A percentile compares a stretch with the other conserved stretches of the same genome.
These are phyloP conservation scores for Brachystomella parvula DNA, from an alignment of 1,140 invertebrate genomes.

Conservation along the genomic window DNA sequence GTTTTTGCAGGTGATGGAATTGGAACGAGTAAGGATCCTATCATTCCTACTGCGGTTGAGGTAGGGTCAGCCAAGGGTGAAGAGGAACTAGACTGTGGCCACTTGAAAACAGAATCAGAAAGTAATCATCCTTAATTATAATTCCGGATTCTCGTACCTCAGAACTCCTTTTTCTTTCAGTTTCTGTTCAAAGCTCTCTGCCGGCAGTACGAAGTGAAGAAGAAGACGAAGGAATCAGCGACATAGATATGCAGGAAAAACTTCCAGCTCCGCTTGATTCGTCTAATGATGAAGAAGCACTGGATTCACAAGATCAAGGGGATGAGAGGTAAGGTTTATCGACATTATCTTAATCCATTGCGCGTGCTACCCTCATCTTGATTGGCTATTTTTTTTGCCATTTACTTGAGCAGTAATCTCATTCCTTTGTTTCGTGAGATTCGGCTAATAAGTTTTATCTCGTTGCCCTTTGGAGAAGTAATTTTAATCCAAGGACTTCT, in stretches of 20 bases:
- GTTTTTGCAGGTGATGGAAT: not conserved
- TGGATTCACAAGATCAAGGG: not conserved
- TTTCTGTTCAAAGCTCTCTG: not conserved
- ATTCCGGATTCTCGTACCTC: not conserved
- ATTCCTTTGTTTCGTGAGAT: no score
- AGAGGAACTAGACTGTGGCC: conserved; percentile 1
- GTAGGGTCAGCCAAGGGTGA: not conserved
- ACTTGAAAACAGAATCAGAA: not conserved
- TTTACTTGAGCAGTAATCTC: no score
- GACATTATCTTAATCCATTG: no score
- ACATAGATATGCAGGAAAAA: no score
- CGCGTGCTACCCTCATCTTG: no score
- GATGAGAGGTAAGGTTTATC: no score
- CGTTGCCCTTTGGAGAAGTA: no score
- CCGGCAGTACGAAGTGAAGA: not conserved
- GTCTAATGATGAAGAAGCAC: not conserved
- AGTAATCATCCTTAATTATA: not conserved
- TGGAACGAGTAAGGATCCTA: not conserved
- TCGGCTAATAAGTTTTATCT: no score
- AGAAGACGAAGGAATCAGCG: not conserved
- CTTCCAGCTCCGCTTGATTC: not conserved
- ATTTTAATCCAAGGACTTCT: no score
- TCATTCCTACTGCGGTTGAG: not conserved
- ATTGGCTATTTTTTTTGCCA: no score
- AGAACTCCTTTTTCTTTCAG: not conserved